Evolutionary conservation across 2,113 vertebrate species (phyloP).

Genomic region (Zosterops pallidus): DNA sequence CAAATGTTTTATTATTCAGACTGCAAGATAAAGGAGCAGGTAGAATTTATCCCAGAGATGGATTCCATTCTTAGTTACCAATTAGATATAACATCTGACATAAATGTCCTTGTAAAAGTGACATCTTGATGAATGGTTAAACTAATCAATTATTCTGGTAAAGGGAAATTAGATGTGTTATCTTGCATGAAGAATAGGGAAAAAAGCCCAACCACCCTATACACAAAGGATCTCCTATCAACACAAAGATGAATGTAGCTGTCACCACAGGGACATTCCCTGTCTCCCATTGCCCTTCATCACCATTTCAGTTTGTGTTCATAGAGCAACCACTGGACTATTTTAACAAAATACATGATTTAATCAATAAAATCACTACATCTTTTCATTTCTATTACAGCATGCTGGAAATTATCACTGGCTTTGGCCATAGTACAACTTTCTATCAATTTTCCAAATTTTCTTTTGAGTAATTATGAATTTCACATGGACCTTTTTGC

Average conservation of each 20-base stretch:
- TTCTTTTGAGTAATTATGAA: not conserved
- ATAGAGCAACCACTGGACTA: not conserved
- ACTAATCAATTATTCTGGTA: not conserved
- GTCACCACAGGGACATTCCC: not conserved
- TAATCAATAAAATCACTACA: not conserved
- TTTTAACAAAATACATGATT: not conserved
- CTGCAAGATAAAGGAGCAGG: not conserved
- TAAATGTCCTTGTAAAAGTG: not conserved
- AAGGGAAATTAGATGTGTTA: not conserved
- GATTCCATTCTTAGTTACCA: not conserved
- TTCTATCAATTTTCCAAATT: not conserved
- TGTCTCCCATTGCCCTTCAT: not conserved
- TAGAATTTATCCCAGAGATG: not conserved
- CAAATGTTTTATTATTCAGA: not conserved
- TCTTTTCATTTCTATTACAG: not conserved
- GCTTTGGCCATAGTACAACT: not conserved
- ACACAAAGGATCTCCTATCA: not conserved
- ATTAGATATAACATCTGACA: not conserved
- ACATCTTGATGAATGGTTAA: not conserved
- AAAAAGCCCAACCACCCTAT: fast-evolving
- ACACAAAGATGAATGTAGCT: not conserved
- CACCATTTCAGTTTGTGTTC: not conserved
- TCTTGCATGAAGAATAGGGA: not conserved
- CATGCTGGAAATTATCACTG: not conserved
- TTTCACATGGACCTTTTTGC: fast-evolving